Base-by-base conservation (phyloP, 2,797 vertebrate species). In the Glossophaga mutica region DNA sequence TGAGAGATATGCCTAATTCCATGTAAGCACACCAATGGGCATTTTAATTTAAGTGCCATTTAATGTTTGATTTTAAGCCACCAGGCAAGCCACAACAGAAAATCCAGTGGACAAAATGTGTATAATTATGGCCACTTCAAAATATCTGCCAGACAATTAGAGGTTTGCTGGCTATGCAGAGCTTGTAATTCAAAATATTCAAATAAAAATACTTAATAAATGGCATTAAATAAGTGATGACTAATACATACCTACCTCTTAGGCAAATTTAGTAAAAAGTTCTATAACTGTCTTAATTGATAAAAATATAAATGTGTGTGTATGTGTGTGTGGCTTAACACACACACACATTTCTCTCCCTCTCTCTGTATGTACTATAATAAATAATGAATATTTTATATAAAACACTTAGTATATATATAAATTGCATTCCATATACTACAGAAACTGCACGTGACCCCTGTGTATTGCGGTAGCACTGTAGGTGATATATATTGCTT, bases 1-100 rank as follows among this genome's bases (percentile, higher is more conserved):
- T 44, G 8, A 3, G 78, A 91, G 81, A 21, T 78, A 50, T 18
- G 21, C 44, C 59, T 62, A 32, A 2, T 21, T 77, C 48, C 57
- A 73, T 14, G 10, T 19, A 79, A 85, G 22, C 46, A 46, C 67
- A 29, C n/a, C 3, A 4, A 14, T 19, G 1, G 67, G 78, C 62
- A 78, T 89, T 95, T 84, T 87, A 21, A 84, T 52, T 52, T 48
- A 94, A 97, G 44, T 26, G 14, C 59, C 65, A 87, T 79, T 95
- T 95, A 32, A 59, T 77, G 0, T 15, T 71, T 59, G 48, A 12
- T 88, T 84, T 93, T 7, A 85, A 92, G 16, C 9, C 9, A 85
- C 21, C 26, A 26, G 34, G 42, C 9, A 83, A 87, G n/a, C 2
- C 48, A 42, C 44, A 81, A 42, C 18, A 73, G 48, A 39, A 59